Evolutionary conservation across 2,797 vertebrate genomes (phyloP).

Genomic region (Cetoscarus ocellatus): DNA sequence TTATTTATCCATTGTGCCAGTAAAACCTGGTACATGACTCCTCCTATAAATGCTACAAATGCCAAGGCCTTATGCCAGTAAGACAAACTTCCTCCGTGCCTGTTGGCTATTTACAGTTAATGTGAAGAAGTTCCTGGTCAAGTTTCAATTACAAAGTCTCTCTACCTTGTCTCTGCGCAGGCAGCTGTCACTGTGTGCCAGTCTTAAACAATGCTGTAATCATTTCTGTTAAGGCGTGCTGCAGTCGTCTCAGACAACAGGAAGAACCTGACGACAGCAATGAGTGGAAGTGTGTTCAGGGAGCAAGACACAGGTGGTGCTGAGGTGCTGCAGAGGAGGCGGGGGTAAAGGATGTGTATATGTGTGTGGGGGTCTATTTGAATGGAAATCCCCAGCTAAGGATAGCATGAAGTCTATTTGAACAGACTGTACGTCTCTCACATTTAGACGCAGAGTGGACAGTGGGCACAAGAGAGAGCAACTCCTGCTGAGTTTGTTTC

Average conservation of each 20-base stretch:
- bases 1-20: neutral
- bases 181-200: neutral
- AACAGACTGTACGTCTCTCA: no score
- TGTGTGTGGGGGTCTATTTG: constrained; percentile 7
- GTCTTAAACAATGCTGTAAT: constrained; percentile 41
- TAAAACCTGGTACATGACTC: neutral
- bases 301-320: constrained; percentile 34
- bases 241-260: constrained; percentile 74
- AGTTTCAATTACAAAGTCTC: neutral
- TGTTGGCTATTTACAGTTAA: constrained; percentile 13
- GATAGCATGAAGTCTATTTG: neutral
- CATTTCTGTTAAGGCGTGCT: constrained; percentile 46
- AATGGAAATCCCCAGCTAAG: constrained; percentile 73
- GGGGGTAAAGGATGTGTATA: neutral
- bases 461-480: no score
- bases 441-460: no score
- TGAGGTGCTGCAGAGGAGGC: constrained; percentile 3
- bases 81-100: constrained; percentile 28
- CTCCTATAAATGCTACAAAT: neutral
- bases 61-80: neutral
- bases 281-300: constrained; percentile 58
- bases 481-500: no score
- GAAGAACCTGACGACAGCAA: constrained; percentile 60
- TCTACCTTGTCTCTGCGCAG: neutral
- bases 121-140: constrained; percentile 51